Evolutionary conservation across 2,797 vertebrate genomes (phyloP).

Genomic region (Schizopygopsis pylzovi): DNA sequence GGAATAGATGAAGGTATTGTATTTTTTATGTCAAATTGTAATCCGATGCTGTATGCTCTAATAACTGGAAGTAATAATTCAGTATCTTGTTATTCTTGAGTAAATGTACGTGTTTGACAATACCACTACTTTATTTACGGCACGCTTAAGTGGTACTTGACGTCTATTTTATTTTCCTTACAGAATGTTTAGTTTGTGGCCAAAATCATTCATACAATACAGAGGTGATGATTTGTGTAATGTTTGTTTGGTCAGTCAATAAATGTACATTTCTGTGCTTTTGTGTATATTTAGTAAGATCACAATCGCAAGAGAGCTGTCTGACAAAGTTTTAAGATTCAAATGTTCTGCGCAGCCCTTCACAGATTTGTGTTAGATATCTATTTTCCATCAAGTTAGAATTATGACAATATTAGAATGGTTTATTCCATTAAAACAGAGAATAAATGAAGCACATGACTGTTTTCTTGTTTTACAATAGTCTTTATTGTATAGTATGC

Average conservation of each 20-base stretch:
- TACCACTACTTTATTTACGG: slow-evolving; percentile 57
- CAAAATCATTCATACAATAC: slow-evolving; percentile 63
- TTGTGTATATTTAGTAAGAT: slow-evolving; percentile 12
- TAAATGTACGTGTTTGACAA: slow-evolving; percentile 50
- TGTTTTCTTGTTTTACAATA: not conserved
- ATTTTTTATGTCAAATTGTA: slow-evolving; percentile 37
- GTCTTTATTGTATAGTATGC: slow-evolving; percentile 16
- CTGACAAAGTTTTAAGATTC: not conserved
- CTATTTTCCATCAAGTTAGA: not conserved
- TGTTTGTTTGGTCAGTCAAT: slow-evolving; percentile 60
- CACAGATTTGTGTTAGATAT: not conserved
- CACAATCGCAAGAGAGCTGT: not conserved
- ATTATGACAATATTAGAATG: not conserved
- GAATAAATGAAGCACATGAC: not conserved
- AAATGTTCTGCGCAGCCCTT: not conserved
- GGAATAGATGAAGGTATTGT: slow-evolving; percentile 41
- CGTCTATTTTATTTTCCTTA: slow-evolving; percentile 63
- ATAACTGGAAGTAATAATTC: slow-evolving; percentile 77
- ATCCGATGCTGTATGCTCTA: slow-evolving; percentile 44
- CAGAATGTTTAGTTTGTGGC: slow-evolving; percentile 55
- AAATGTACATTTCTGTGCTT: slow-evolving; percentile 63
- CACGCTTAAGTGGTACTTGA: slow-evolving; percentile 47
- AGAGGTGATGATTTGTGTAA: slow-evolving; percentile 59
- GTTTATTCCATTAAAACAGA: slow-evolving; percentile 1
- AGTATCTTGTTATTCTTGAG: slow-evolving; percentile 62